Evolutionary conservation across 2,797 vertebrate species (phyloP), one percentile per base, ranked within the genome.

Genomic region (Apodemus agrarius): DNA sequence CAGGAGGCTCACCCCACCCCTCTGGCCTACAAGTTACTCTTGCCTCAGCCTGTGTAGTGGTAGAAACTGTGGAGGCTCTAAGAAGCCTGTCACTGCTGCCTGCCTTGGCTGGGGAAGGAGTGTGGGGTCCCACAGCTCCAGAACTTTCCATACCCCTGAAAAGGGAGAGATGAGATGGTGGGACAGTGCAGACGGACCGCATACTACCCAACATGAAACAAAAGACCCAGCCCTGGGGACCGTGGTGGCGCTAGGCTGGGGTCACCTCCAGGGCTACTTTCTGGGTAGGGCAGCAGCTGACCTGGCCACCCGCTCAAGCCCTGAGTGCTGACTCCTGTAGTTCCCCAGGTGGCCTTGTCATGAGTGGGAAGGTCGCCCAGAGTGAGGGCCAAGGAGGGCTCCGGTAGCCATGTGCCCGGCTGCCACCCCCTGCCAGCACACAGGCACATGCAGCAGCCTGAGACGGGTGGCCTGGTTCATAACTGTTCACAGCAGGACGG

Each of bases 51-150:
- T 7, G 46, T 4, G 3, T 11, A 94, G 22, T 26, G 57, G 74
- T n/a, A 49, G 40, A 75, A 37, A 80, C 67, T 46, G 29, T n/a
- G 57, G 49, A 61, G 57, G 34, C 57, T 67, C 83, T 49, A 91
- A 72, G n/a, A 21, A 31, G 22, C 40, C 22, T 34, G 67, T 14
- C 24, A 14, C 17, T 19, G 54, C 3, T 10, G 29, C 90, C 72
- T 3, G 40, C 49, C 37, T 74, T 0, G 12, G 1, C 74, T 72
- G 89, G 54, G 40, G 78, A 89, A 14, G 3, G 87, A 13, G 40
- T 1, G 31, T 0, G 0, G 52, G 3, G 7, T 1, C 16, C 1
- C 37, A 72, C n/a, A 78, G 31, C 4, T 63, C 1, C 22, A 0
- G 29, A 3, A 7, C 13, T 19, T 72, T 14, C 26, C 0, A 34